Percentiles rank a stretch among this genome's conserved stretches.
Evolutionary conservation across 2,888 invertebrate species (phyloP).

Genomic region (Dolichopus griseipennis): DNA sequence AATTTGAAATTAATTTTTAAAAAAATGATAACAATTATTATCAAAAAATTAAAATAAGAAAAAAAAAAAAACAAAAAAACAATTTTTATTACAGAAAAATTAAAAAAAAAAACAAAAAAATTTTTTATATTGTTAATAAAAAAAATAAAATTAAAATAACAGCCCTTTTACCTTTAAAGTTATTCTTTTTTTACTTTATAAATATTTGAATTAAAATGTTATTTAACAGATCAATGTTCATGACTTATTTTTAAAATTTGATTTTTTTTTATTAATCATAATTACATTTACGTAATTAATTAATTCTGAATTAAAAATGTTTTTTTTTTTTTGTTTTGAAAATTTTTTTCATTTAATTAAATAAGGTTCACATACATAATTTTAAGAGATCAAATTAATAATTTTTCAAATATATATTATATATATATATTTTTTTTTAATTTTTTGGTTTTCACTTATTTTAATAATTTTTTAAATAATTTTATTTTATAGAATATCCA

Average conservation of each 20-base stretch:
- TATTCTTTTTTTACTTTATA: too few species aligned
- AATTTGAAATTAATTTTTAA: neutral
- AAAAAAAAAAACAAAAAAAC: neutral
- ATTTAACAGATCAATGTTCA: neutral
- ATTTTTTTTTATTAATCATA: too few species aligned
- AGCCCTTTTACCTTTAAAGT: neutral
- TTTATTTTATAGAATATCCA: neutral
- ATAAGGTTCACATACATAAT: neutral
- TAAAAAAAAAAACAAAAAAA: neutral
- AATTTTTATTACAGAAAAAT: too few species aligned
- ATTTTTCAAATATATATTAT: neutral
- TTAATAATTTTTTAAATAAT: neutral
- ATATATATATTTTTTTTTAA: neutral
- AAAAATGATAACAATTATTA: neutral
- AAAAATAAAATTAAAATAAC: neutral
- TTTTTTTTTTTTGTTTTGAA: too few species aligned
- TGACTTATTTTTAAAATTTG: too few species aligned
- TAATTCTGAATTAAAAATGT: too few species aligned
- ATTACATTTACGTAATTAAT: too few species aligned
- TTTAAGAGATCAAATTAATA: neutral
- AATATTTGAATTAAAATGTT: neutral
- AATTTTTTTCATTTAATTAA: neutral
- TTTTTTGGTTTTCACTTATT: neutral
- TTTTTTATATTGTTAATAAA: neutral
- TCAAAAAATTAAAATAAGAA: neutral